Conservation (phyloP, 1,140 invertebrate species). For the Apis mellifera region Amel_HAv3.1 CM009935.2:2323501-2324000, state of each 20-base stretch:
- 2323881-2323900: no score
- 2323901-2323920: no score
- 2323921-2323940: no score
- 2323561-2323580: neutral
- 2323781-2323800: constrained; percentile 50
- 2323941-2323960: no score
- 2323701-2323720: constrained; percentile 8
- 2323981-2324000: no score
- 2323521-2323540: neutral
- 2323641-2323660: neutral
- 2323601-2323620: neutral
- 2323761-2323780: constrained; percentile 57
- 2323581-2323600: neutral
- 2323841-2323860: constrained; percentile 58
- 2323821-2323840: constrained; percentile 71
- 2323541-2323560: neutral
- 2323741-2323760: neutral
- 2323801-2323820: constrained; percentile 72
- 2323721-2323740: neutral
- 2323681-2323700: constrained; percentile 22
- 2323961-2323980: no score
- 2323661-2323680: constrained; percentile 23
- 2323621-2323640: neutral
- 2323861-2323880: neutral
- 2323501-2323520: neutral